Percentiles rank a stretch among this genome's conserved stretches.
These are phyloP conservation scores for Crocidura indochinensis DNA, from an alignment of 2,797 vertebrate species.

Conservation along the genomic window DNA sequence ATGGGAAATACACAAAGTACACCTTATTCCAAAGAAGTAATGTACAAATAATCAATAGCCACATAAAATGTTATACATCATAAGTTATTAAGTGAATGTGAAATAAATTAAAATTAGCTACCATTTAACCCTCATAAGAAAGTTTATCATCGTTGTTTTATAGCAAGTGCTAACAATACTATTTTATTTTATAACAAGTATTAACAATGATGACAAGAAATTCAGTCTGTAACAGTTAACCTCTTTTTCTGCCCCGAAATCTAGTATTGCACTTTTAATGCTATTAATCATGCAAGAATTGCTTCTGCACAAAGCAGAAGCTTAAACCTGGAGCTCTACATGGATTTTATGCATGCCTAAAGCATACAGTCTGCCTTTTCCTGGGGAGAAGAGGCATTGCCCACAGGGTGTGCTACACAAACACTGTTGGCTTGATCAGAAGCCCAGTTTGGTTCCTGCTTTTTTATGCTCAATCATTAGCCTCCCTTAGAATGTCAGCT, in stretches of 20 bases:
- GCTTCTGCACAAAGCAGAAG: slow-evolving; percentile 49
- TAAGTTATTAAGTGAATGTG: slow-evolving; percentile 3
- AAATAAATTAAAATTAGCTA: background rate
- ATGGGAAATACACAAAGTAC: background rate
- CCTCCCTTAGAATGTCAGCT: background rate
- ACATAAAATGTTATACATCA: background rate
- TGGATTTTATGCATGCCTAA: slow-evolving; percentile 54
- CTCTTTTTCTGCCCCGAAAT: slow-evolving; percentile 56
- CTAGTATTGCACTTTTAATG: slow-evolving; percentile 39
- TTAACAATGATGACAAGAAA: background rate
- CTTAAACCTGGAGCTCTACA: slow-evolving; percentile 51
- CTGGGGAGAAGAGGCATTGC: slow-evolving; percentile 11
- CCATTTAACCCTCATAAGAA: background rate
- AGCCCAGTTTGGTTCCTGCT: background rate
- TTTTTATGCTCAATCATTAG: slow-evolving; percentile 39
- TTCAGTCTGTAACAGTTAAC: no score
- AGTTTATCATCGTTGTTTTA: background rate
- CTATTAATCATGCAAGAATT: slow-evolving; percentile 59
- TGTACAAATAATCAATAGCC: background rate
- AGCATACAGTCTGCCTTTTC: background rate
- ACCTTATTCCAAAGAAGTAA: slow-evolving; percentile 3
- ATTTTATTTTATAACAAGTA: background rate
- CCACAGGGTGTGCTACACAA: background rate
- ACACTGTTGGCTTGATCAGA: slow-evolving; percentile 8
- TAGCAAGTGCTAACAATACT: no score